A percentile compares a stretch with the other conserved stretches of the same genome.
Evolutionary conservation across 35 echinoderm and acorn worm genomes (phyloP).

Genomic region (Diadema setosum): DNA sequence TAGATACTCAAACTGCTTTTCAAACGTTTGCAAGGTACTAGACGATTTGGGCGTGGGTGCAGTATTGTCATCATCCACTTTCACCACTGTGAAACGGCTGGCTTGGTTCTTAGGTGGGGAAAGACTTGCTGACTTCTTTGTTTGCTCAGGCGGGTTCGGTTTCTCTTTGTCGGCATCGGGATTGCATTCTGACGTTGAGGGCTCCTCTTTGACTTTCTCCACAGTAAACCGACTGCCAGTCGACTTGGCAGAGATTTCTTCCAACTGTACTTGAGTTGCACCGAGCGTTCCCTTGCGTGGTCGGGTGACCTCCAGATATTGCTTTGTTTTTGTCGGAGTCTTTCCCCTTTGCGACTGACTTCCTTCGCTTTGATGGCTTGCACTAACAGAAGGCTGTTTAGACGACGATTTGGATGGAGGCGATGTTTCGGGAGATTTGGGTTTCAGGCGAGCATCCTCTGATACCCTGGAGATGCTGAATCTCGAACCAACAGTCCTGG

Average conservation of each 20-base stretch:
- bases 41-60: too few species aligned
- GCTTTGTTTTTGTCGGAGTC: background rate
- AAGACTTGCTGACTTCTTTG: background rate
- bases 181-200: background rate
- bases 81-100: conserved; percentile 3
- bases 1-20: too few species aligned
- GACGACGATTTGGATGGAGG: background rate
- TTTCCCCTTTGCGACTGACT: background rate
- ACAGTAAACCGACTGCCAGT: background rate
- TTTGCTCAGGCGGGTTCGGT: background rate
- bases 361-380: background rate
- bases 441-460: background rate
- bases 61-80: background rate
- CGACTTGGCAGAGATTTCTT: background rate
- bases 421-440: background rate
- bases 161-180: background rate
- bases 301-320: background rate
- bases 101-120: too few species aligned
- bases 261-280: background rate
- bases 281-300: background rate
- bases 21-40: too few species aligned
- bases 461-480: background rate
- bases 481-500: background rate
- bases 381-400: background rate
- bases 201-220: background rate